Conservation (phyloP, 2,888 invertebrate species). For the Drosophila stalkeri region DNA sequence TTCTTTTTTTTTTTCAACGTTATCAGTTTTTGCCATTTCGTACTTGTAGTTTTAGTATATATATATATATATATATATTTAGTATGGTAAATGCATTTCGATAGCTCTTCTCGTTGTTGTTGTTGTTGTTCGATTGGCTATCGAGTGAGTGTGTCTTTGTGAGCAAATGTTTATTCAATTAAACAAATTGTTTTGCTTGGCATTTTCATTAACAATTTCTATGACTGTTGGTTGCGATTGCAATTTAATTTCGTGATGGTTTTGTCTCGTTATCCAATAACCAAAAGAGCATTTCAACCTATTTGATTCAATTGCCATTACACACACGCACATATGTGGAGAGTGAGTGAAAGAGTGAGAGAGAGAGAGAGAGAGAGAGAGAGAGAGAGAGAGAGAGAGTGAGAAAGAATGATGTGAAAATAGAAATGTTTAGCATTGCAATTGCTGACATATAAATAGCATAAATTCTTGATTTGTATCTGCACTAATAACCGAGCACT, state of each 20-base stretch:
- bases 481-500: constrained; percentile 3
- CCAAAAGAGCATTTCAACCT: constrained; percentile 26
- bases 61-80: too few relatives aligned
- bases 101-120: background rate
- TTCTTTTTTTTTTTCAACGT: background rate
- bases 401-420: background rate
- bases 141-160: constrained; percentile 10
- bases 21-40: background rate
- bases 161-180: constrained; percentile 31
- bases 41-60: background rate
- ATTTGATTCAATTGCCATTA: constrained; percentile 10
- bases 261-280: constrained; percentile 18
- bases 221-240: constrained; percentile 17
- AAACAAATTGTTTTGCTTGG: constrained; percentile 31
- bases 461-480: constrained; percentile 21
- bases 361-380: background rate
- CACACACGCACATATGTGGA: background rate
- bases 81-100: background rate
- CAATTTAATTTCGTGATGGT: constrained; percentile 32
- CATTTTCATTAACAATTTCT: constrained; percentile 28
- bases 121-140: constrained; percentile 9
- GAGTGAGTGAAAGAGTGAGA: background rate
- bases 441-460: constrained; percentile 19
- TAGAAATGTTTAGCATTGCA: constrained; percentile 1
- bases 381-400: background rate